Evolutionary conservation across 2,888 invertebrate species (phyloP), one percentile per base, ranked within the genome.

Genomic region (Operophtera brumata): DNA sequence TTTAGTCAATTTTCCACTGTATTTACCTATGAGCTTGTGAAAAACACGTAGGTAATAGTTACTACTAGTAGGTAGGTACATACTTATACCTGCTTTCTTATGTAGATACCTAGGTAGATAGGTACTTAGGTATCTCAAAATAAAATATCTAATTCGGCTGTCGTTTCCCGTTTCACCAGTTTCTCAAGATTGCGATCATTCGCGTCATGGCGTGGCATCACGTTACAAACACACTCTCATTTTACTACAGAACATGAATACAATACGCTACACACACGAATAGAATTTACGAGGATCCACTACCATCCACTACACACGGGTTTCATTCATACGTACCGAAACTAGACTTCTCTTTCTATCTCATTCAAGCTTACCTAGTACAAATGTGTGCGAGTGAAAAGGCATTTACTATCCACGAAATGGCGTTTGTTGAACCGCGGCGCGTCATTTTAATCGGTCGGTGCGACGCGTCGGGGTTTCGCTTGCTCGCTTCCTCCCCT

Each of bases 271-370:
- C 83, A 64, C 79, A 82, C 79, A 82, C 80, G 79, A 73, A 69
- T 62, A 73, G 62, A 74, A 77, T 82, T 82, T 85, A 85, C 86
- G 83, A 84, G 83, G 75, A 70, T 71, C 67, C 71, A 75, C 76
- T 71, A 75, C 68, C 79, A 77, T 77, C 78, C 75, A 84, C 87
- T 84, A 86, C 82, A 80, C 80, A 83, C 84, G 82, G 84, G 83
- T 88, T 64, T 89, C 89, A 90, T 90, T 90, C 89, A 90, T 90
- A 25, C 46, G 62, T 86, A 84, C 82, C 77, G 82, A 84, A 87
- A 84, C 84, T 82, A 85, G 87, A 86, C 87, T 77, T 86, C 80
- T 78, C 77, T 80, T 84, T 82, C 80, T 78, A 78, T 87, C 85
- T 84, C 84, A 78, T 78, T 87, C 88, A 77, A 61, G 56, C 84